These are phyloP conservation scores for Conops quadrifasciatus DNA, from an alignment of 2,888 invertebrate genomes.

Conservation along the genomic window DNA sequence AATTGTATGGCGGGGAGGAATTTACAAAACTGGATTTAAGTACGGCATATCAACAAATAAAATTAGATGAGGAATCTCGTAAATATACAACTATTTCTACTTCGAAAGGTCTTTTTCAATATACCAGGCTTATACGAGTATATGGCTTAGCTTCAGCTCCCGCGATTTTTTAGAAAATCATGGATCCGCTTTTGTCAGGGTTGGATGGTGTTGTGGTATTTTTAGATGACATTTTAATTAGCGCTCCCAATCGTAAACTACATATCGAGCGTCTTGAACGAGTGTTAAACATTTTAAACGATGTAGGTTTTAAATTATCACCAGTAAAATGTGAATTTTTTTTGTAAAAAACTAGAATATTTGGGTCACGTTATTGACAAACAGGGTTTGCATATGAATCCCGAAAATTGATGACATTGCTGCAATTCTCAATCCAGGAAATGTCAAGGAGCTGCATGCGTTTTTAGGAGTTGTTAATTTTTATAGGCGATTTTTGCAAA, in stretches of 20 bases:
- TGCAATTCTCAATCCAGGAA: slow-evolving; percentile 41
- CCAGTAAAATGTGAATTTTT: slow-evolving; percentile 35
- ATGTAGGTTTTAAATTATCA: slow-evolving; percentile 37
- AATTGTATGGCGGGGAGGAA: slow-evolving; percentile 41
- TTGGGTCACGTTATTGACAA: slow-evolving; percentile 52
- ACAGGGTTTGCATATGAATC: slow-evolving; percentile 48
- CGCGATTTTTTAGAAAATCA: slow-evolving; percentile 56
- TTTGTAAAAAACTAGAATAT: slow-evolving; percentile 44
- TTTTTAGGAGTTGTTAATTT: no score
- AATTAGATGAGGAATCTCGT: slow-evolving; percentile 49
- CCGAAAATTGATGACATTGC: slow-evolving; percentile 43
- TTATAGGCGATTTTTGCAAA: no score
- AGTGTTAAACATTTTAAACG: slow-evolving; percentile 31
- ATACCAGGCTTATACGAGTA: slow-evolving; percentile 48
- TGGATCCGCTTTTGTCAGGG: slow-evolving; percentile 52
- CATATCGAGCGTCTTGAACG: slow-evolving; percentile 29
- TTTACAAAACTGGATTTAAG: slow-evolving; percentile 44
- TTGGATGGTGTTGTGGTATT: slow-evolving; percentile 41
- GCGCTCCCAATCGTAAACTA: slow-evolving; percentile 26
- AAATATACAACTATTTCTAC: slow-evolving; percentile 50
- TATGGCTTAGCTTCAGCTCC: slow-evolving; percentile 59
- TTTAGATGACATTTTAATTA: slow-evolving; percentile 51
- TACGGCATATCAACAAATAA: slow-evolving; percentile 56
- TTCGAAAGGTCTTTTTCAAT: slow-evolving; percentile 44
- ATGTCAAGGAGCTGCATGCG: slow-evolving; percentile 45